Evolutionary conservation across 2,797 vertebrate species (phyloP), one percentile per base, ranked within the genome.

Genomic region (Poecilia velifera): DNA sequence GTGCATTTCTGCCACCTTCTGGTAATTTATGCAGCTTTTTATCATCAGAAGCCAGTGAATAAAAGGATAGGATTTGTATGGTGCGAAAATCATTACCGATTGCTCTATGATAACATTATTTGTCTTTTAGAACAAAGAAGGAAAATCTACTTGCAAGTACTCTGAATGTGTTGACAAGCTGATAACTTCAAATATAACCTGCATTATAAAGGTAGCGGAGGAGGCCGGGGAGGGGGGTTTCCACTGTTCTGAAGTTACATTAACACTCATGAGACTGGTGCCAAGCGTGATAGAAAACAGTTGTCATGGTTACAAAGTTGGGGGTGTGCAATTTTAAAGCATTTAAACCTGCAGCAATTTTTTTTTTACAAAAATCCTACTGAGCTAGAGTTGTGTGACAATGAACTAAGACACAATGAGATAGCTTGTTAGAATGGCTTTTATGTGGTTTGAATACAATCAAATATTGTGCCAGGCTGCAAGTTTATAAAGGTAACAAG

Each of bases 231-330:
- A 3, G 34, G 34, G 34, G 43, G 57, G 70, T 25, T 73, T 43
- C 78, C 49, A 47, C 77, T 82, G 47, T 74, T 81, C 28, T 7
- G 5, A 77, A 62, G 72, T 86, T 77, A 55, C 62, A 51, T 83
- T 80, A 80, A 85, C 86, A 79, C 86, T 75, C 70, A 53, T 34
- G 74, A 74, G 83, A 80, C 70, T 51, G 39, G 13, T 77, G 74
- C 66, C 62, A 70, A 75, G 49, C 72, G 16, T 78, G 72, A 72
- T 71, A 51, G 64, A 70, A 53, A 73, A n/a, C 14, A n/a, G 87
- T 86, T 80, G 80, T 83, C 85, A 87, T 88, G 78, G 87, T 86
- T 77, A 86, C 88, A 46, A 7, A 9, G n/a, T 64, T 41, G 59
- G 47, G 25, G 36, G 47, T 73, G 31, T 7, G 2, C 49, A 28